Evolutionary conservation across 2,888 invertebrate genomes (phyloP).

Genomic region (Cremastobaeus sp.): DNA sequence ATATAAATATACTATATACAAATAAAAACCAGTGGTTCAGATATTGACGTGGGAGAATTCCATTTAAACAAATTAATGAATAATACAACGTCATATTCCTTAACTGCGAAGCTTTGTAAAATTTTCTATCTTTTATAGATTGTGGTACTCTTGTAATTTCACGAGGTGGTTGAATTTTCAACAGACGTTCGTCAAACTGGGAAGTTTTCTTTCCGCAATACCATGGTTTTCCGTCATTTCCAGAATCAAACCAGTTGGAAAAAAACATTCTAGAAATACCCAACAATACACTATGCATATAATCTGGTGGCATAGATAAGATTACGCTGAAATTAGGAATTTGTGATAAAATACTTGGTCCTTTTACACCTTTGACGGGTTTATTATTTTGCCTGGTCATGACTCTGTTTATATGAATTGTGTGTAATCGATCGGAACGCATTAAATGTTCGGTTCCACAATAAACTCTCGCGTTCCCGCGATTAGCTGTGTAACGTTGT

Average conservation of each 20-base stretch:
- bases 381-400: too few relatives aligned
- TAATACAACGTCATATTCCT: slow-evolving; percentile 51
- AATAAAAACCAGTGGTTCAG: too few relatives aligned
- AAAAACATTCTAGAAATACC: slow-evolving; percentile 9
- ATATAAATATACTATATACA: slow-evolving; percentile 27
- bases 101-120: background rate
- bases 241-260: slow-evolving; percentile 21
- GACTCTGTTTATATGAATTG: too few relatives aligned
- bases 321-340: background rate
- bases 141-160: slow-evolving; percentile 31
- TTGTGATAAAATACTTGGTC: background rate
- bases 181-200: slow-evolving; percentile 17
- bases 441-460: too few relatives aligned
- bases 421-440: too few relatives aligned
- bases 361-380: background rate
- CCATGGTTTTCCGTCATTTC: slow-evolving; percentile 15
- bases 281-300: background rate
- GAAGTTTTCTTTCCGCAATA: slow-evolving; percentile 26
- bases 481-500: too few relatives aligned
- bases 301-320: background rate
- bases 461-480: too few relatives aligned
- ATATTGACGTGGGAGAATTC: slow-evolving; percentile 29
- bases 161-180: slow-evolving; percentile 11
- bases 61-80: slow-evolving; percentile 35
- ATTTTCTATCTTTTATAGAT: slow-evolving; percentile 16